Conservation (phyloP, 2,797 vertebrate genomes). For the Valencia hispanica region DNA sequence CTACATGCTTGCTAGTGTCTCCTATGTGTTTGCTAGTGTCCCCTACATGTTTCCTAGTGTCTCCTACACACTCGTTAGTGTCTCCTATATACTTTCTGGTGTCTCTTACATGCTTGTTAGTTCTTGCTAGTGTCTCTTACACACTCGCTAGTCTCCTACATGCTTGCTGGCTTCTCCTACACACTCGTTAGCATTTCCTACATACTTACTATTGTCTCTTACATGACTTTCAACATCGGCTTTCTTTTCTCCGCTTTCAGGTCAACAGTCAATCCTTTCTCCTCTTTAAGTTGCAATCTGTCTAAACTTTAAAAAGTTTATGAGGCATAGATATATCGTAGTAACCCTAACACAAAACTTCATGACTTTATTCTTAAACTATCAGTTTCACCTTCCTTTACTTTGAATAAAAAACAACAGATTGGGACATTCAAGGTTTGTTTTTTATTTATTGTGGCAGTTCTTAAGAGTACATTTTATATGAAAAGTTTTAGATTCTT, state of each 20-base stretch:
- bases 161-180: too few species aligned
- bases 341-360: not conserved
- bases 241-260: not conserved
- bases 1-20: not conserved
- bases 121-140: not conserved
- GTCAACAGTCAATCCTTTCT: not conserved
- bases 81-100: not conserved
- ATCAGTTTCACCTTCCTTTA: not conserved
- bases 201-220: not conserved
- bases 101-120: too few species aligned
- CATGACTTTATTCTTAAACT: not conserved
- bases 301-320: not conserved
- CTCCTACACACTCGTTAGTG: too few species aligned
- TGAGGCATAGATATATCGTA: not conserved
- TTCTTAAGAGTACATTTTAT: not conserved
- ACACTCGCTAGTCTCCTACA: not conserved
- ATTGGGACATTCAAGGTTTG: not conserved
- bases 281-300: not conserved
- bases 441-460: not conserved
- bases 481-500: not conserved
- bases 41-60: not conserved
- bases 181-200: too few species aligned
- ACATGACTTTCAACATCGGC: not conserved
- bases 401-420: not conserved
- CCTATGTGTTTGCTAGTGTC: too few species aligned